Percentiles rank a stretch among this genome's conserved stretches.
Conservation (phyloP, 2,797 vertebrate genomes). For the Siniperca obscura region DNA sequence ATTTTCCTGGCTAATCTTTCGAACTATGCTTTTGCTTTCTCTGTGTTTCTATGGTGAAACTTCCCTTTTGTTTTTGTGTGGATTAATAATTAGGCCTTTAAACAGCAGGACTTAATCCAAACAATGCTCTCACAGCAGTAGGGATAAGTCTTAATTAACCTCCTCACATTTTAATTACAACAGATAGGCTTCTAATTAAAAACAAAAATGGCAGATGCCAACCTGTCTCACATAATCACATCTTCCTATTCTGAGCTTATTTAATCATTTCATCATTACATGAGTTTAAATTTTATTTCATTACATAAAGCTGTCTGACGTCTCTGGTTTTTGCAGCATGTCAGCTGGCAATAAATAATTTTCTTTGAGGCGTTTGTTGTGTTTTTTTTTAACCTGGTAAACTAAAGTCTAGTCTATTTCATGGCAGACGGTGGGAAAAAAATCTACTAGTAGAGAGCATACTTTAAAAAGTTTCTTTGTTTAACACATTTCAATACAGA, state of each 20-base stretch:
- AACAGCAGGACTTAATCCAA: constrained; percentile 39
- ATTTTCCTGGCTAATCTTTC: background rate
- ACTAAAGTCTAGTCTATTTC: background rate
- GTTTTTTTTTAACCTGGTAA: background rate
- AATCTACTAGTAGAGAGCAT: background rate
- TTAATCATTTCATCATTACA: background rate
- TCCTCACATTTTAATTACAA: constrained; percentile 47
- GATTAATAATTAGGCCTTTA: constrained; percentile 33
- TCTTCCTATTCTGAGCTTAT: background rate
- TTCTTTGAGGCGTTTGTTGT: background rate
- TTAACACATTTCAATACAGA: background rate
- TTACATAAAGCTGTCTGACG: background rate
- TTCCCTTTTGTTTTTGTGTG: constrained; percentile 4
- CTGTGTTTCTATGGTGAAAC: constrained; percentile 14
- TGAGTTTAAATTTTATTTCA: background rate
- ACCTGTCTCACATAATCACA: constrained; percentile 6
- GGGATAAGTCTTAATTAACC: constrained; percentile 33
- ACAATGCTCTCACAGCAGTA: constrained; percentile 22
- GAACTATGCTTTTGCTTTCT: background rate
- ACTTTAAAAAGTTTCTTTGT: background rate
- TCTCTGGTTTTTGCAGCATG: background rate
- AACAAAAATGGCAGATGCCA: constrained; percentile 28
- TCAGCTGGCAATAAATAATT: background rate
- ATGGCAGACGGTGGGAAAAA: accelerated
- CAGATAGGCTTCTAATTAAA: constrained; percentile 51